Percentiles rank a stretch among this genome's conserved stretches.
Conservation (phyloP, 2,113 vertebrate species). For the Aphyosemion australe region DNA sequence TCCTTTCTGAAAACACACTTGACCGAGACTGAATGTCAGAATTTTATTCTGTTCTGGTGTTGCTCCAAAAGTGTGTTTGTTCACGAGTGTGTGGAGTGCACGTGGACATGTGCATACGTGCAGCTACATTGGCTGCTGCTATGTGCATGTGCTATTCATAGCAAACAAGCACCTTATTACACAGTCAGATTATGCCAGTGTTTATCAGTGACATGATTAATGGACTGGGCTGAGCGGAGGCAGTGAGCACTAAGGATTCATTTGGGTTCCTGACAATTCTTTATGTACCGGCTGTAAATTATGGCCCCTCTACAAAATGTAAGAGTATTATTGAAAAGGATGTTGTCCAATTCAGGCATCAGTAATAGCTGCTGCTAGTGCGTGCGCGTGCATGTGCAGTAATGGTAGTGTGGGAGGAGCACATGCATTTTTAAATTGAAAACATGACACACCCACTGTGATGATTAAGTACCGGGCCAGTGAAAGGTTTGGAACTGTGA, state of each 20-base stretch:
- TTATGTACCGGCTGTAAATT: conserved; percentile 65
- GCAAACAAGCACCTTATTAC: conserved; percentile 57
- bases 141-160: conserved; percentile 25
- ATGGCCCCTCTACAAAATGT: conserved; percentile 45
- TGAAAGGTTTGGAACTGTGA: conserved; percentile 43
- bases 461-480: conserved; percentile 60
- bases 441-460: conserved; percentile 65
- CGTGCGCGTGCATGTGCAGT: conserved; percentile 26
- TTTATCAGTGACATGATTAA: conserved; percentile 70
- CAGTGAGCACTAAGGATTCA: conserved; percentile 63
- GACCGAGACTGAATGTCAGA: background rate
- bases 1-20: conserved; percentile 14
- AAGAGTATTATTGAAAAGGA: conserved; percentile 66
- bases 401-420: conserved; percentile 59
- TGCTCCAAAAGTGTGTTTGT: conserved; percentile 2
- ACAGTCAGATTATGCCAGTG: conserved; percentile 58
- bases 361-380: conserved; percentile 38
- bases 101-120: conserved; percentile 5
- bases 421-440: conserved; percentile 74
- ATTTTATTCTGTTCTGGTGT: conserved; percentile 7
- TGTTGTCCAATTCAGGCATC: conserved; percentile 54
- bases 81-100: conserved; percentile 10
- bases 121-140: conserved; percentile 6
- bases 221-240: conserved; percentile 49
- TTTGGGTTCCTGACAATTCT: conserved; percentile 62